Evolutionary conservation across 1,140 invertebrate genomes (phyloP), one percentile per base, ranked within the genome.

Genomic region (Riptortus pedestris): DNA sequence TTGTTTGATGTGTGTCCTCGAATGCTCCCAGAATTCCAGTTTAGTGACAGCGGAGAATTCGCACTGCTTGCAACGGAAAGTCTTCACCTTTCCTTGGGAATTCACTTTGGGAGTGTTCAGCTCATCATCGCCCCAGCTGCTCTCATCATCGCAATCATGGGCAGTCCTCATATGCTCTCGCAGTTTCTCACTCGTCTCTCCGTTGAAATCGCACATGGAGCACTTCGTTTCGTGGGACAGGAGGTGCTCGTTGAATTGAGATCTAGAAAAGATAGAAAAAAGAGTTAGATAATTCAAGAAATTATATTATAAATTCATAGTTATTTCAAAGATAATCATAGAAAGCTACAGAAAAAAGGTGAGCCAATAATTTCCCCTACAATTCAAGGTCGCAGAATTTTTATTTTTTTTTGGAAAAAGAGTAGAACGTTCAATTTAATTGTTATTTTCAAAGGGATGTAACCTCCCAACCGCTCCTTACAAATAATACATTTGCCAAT

Each of bases 1-100:
- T 0, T 83, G 81, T 68, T 93, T 93, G 65, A 99, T 97, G 76
- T 99, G 97, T 5, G 76, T 78, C 47, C 84, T 83, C n/a, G 81
- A 83, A 74, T 99, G 97, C 12, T 86, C 82, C 94, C 95, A 99
- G 69, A 92, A 96, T 47, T 91, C 91, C 1, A 86, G 76, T 76
- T 98, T 98, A 0, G 90, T 94, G 1, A 86, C 82, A 0, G 90
- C 83, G 0, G 87, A 80, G 68, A 87, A 88, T 18, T 85, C 81
- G 72, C 96, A 99, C 55, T 94, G 89, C 71, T 97, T 97, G 77
- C 95, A 98, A 70, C 87, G 85, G 73, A 90, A 92, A 0, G 84
- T 85, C 75, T 94, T 96, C 0, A 90, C 80, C 77, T 90, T 89
- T 16, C 88, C 86, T 65, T 92, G 85, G 0, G 85, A 85, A 70